Base-by-base conservation (phyloP, 2,797 vertebrate species). In the Sebastes taczanowskii region DNA sequence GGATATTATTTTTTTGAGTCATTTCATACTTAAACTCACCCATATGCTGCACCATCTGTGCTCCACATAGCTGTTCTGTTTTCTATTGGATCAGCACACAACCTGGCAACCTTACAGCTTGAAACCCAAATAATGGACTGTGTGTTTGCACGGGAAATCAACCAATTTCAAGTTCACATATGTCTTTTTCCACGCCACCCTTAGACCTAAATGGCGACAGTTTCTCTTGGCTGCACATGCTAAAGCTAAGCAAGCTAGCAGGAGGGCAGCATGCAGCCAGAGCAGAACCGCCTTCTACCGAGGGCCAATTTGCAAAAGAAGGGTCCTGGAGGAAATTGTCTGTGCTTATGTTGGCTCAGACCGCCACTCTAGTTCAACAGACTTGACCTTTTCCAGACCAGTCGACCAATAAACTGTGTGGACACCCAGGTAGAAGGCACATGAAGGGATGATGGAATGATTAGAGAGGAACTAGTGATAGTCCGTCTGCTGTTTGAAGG, bases 31-130 rank as follows among this genome's bases (percentile, higher is more conserved):
- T 91, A 71, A 90, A 92, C 63, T 86, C 75, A 23, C 81, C 89
- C 88, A 88, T 92, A 91, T 91, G 89, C 90, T 80, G 68, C 25
- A 13, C 92, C 92, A 93, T 93, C 90, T 93, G 92, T 92, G 89
- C 87, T 87, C 82, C 86, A 75, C 86, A 89, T 80, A 91, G 73
- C 88, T 55, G 64, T 75, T 87, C 74, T 80, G 78, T 76, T 75
- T 80, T 86, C 88, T 82, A 69, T 86, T 91, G 87, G 90, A 93
- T 77, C 82, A 30, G 73, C 77, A 22, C 86, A 64, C 74, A 27
- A 79, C 77, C 89, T 92, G 91, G 91, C 90, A 93, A 65, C 81
- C 80, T 69, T 27, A 80, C 90, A 87, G 63, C 58, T 73, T 35
- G 3, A 84, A 91, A 86, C 77, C 83, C 84, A 85, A 90, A 86